These are phyloP conservation scores for Meganola albula DNA, from an alignment of 2,888 invertebrate genomes.

Conservation along the genomic window DNA sequence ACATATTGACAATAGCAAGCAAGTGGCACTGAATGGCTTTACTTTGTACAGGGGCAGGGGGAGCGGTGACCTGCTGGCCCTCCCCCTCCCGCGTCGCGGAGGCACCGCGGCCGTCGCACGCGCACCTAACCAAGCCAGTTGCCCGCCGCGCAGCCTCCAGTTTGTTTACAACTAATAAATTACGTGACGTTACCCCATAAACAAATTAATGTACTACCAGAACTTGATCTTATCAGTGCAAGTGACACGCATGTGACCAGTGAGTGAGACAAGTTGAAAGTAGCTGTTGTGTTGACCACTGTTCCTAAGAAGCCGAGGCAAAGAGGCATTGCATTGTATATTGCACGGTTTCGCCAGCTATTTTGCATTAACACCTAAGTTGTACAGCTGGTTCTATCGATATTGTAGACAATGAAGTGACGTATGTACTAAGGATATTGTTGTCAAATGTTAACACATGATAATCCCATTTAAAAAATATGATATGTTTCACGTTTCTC, in stretches of 20 bases:
- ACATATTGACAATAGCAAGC: slow-evolving; percentile 48
- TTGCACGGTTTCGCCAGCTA: slow-evolving; percentile 38
- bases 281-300: slow-evolving; percentile 25
- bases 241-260: slow-evolving; percentile 29
- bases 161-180: slow-evolving; percentile 61
- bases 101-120: slow-evolving; percentile 54
- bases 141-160: slow-evolving; percentile 72
- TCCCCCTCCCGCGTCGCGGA: slow-evolving; percentile 28
- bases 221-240: slow-evolving; percentile 20
- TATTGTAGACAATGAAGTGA: slow-evolving; percentile 26
- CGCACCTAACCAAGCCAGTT: slow-evolving; percentile 68
- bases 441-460: too few species aligned
- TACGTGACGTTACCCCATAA: slow-evolving; percentile 33
- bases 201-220: slow-evolving; percentile 15
- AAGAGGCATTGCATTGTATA: slow-evolving; percentile 40
- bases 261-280: slow-evolving; percentile 21
- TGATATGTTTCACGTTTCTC: too few species aligned
- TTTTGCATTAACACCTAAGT: slow-evolving; percentile 50
- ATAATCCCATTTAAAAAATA: too few species aligned
- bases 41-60: slow-evolving; percentile 44
- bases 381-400: slow-evolving; percentile 45
- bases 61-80: slow-evolving; percentile 46
- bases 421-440: too few species aligned
- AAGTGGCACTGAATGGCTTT: slow-evolving; percentile 52
- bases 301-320: slow-evolving; percentile 32